These are phyloP conservation scores for Hypotaenidia okinawae DNA, from an alignment of 2,797 vertebrate genomes.

Conservation along the genomic window DNA sequence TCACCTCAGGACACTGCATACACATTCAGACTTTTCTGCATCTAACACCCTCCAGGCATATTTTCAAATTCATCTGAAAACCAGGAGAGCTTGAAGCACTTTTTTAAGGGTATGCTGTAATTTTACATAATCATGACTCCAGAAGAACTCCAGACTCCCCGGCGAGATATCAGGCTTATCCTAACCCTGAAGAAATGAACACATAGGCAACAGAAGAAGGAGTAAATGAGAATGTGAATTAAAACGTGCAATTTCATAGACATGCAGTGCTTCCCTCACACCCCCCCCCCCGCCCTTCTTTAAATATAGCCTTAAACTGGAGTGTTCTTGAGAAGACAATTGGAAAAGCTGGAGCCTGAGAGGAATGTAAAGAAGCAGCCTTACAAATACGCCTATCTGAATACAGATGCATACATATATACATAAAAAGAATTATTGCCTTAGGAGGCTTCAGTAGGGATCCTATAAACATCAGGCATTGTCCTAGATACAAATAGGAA, in stretches of 20 bases:
- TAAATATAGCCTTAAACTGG: neutral
- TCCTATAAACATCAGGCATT: neutral
- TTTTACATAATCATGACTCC: conserved; percentile 29
- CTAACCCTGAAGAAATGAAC: neutral
- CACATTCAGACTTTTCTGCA: neutral
- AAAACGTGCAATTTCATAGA: neutral
- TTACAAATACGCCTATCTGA: neutral
- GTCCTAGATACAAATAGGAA: neutral
- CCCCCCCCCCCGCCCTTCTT: neutral
- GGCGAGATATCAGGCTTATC: neutral
- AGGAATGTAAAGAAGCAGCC: neutral
- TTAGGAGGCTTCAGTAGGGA: neutral
- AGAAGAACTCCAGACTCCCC: conserved; percentile 18
- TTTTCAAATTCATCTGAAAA: conserved; percentile 13
- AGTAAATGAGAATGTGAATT: neutral
- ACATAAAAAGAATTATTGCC: neutral
- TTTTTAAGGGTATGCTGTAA: neutral
- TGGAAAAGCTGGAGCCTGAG: neutral
- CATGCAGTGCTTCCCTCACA: neutral
- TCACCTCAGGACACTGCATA: neutral
- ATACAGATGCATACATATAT: neutral
- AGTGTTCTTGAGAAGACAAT: conserved; percentile 8
- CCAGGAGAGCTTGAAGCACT: neutral
- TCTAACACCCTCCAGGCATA: neutral
- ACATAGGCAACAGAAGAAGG: neutral